A percentile compares a stretch with the other conserved stretches of the same genome.
These are phyloP conservation scores for Rhagoletis zephyria DNA, from an alignment of 1,140 invertebrate genomes.

Conservation along the genomic window DNA sequence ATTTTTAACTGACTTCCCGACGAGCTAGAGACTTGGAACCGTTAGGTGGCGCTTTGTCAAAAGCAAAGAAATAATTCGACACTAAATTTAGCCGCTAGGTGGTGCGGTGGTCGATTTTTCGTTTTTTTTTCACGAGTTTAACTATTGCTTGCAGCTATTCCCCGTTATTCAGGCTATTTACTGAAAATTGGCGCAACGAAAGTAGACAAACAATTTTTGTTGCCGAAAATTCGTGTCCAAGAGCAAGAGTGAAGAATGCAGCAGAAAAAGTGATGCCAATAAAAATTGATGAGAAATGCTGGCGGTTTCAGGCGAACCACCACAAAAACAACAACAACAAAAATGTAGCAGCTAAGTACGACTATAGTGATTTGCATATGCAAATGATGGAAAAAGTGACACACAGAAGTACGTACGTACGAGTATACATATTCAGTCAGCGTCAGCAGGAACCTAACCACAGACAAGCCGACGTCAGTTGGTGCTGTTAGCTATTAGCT, in stretches of 20 bases:
- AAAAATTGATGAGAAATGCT: constrained; percentile 47
- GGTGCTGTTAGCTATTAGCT: neutral
- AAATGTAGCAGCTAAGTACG: neutral
- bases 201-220: constrained; percentile 8
- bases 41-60: no score
- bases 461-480: constrained; percentile 30
- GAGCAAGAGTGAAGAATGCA: constrained; percentile 32
- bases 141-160: neutral
- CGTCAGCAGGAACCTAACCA: neutral
- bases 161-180: neutral
- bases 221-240: constrained; percentile 12
- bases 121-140: no score
- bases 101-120: no score
- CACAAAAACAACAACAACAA: neutral
- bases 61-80: no score
- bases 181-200: neutral
- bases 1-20: no score
- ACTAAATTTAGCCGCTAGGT: no score
- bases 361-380: constrained; percentile 36
- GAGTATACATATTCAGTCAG: neutral
- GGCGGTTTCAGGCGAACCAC: neutral
- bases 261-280: constrained; percentile 42
- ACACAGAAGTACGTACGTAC: neutral
- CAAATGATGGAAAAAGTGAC: constrained; percentile 19
- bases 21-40: no score